These are phyloP conservation scores for Calypte anna DNA, from an alignment of 2,113 vertebrate genomes.

Conservation along the genomic window DNA sequence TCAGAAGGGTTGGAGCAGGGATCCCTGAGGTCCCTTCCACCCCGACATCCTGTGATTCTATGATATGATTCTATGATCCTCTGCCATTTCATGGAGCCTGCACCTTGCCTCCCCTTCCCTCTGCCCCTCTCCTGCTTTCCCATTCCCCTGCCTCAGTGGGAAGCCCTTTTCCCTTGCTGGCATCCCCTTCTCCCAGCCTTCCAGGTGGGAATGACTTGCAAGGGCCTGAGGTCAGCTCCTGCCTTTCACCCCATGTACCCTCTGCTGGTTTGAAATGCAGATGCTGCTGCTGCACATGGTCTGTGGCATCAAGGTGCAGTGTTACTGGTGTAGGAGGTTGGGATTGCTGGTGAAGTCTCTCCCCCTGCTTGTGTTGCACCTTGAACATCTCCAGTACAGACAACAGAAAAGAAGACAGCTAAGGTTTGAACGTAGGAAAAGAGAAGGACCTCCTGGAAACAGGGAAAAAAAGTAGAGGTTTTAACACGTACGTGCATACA, in stretches of 20 bases:
- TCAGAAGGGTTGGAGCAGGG: too few species aligned
- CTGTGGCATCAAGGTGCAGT: neutral
- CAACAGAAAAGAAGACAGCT: neutral
- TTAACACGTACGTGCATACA: neutral
- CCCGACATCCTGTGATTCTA: too few species aligned
- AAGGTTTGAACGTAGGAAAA: neutral
- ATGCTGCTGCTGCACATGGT: neutral
- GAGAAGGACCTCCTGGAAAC: neutral
- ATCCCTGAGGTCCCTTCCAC: too few species aligned
- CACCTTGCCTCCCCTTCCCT: neutral
- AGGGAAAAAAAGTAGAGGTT: neutral
- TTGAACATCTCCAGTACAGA: rapidly evolving
- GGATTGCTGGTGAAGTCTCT: slow-evolving; percentile 9
- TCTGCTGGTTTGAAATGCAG: slow-evolving; percentile 10
- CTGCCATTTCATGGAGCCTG: neutral
- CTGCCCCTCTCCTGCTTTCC: neutral
- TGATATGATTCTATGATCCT: neutral
- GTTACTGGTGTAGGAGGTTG: neutral
- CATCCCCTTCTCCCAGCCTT: slow-evolving; percentile 22
- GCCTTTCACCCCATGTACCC: slow-evolving; percentile 13
- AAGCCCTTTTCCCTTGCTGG: slow-evolving; percentile 1
- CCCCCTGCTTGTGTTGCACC: neutral
- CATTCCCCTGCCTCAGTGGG: neutral
- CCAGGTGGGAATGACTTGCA: slow-evolving; percentile 23
- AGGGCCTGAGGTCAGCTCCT: slow-evolving; percentile 4